Evolutionary conservation across 2,797 vertebrate genomes (phyloP).

Genomic region (Poliocrania exsul): DNA sequence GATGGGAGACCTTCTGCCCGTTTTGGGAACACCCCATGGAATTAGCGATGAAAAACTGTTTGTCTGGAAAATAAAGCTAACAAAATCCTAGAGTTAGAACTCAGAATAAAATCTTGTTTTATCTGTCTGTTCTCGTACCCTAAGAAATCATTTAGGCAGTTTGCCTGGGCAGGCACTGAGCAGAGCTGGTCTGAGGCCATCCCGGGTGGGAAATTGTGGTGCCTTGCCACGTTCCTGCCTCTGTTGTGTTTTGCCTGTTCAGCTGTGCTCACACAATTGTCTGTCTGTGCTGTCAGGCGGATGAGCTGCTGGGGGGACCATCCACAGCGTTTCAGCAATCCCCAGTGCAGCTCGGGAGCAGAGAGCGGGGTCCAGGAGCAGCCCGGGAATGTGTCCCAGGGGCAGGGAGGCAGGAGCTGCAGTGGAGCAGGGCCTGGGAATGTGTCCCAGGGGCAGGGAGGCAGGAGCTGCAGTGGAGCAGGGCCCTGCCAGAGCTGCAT

Average conservation of each 20-base stretch:
- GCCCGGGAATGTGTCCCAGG: neutral
- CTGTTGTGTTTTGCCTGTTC: neutral
- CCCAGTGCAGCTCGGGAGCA: neutral
- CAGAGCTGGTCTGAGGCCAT: neutral
- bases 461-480: neutral
- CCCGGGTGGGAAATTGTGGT: neutral
- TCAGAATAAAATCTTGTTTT: neutral
- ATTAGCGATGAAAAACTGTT: neutral
- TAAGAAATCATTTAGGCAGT: neutral
- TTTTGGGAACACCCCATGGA: neutral
- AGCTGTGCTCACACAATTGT: constrained; percentile 46
- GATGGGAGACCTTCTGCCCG: accelerated
- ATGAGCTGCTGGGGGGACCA: neutral
- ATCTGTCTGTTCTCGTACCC: neutral
- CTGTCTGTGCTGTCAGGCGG: neutral
- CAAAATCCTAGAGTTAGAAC: neutral
- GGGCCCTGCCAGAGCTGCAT: neutral
- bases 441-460: neutral
- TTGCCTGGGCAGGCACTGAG: neutral
- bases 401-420: neutral
- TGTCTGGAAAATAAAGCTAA: neutral
- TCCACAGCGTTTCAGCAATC: accelerated
- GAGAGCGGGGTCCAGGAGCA: neutral
- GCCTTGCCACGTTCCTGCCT: neutral
- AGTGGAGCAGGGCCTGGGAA: neutral